Evolutionary conservation across 2,888 invertebrate species (phyloP), one percentile per base, ranked within the genome.

Genomic region (Helicoverpa assulta): DNA sequence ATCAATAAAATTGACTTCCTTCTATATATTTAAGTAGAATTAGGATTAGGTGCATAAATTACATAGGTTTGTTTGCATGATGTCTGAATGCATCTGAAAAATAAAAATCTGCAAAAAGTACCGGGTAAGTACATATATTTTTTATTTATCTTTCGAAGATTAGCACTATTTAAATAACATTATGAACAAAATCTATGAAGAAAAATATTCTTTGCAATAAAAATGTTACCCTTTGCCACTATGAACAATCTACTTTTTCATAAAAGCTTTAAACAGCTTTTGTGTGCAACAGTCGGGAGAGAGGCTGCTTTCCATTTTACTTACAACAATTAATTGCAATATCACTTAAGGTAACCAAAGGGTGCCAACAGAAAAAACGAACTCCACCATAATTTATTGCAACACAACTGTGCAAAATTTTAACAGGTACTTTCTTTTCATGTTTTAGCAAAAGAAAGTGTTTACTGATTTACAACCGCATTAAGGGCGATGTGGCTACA

Each of bases 401-500:
- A 68, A 73, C 68, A 77, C 70, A 84, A 82, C 88, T 87, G 81
- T 90, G 89, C 88, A 88, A 91, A 93, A 93, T 92, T 76, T 89
- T 84, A 90, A 90, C 93, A 94, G 93, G 94, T 94, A 93, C 90
- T 90, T 92, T 86, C 86, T 86, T 87, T 80, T 71, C 81, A 82
- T 77, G 64, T 80, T 70, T 76, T 75, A 82, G 81, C 74, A 84
- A 91, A 89, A 89, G 92, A 93, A 92, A 93, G 92, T 91, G 88
- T 90, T 92, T 89, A 88, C 89, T 89, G 91, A 93, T 94, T 94
- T 94, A 95, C 90, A 90, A 91, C 91, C 92, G 80, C 89, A 87
- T 90, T 86, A 85, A 88, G 86, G 84, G 83, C 84, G 83, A 70
- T 85, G 82, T 79, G 79, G 88, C 91, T 92, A 84, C 92, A 92